Percentiles rank a stretch among this genome's conserved stretches.
phyloP scores from a whole-genome alignment of 2,113 vertebrate genomes.

The Peromyscus polionotus region DNA sequence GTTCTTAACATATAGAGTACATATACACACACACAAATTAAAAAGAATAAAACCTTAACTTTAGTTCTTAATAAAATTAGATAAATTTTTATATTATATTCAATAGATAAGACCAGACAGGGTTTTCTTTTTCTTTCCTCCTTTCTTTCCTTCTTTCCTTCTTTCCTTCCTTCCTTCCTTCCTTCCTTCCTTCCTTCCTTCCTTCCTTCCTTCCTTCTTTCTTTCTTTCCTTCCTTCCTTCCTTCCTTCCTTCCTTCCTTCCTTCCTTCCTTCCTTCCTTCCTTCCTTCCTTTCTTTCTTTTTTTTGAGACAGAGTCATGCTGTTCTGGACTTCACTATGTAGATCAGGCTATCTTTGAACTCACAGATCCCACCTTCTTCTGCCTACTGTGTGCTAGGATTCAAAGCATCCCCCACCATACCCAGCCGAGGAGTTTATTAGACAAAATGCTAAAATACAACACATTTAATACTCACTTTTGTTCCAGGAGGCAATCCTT shows the following conservation, averaged over 20 bases:
- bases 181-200: no score
- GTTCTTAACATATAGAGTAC: no score
- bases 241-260: not conserved
- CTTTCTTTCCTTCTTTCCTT: no score
- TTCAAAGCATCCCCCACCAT: not conserved
- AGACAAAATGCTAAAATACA: not conserved
- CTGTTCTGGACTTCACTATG: not conserved
- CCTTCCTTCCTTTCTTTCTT: accelerated
- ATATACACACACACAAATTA: not conserved
- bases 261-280: not conserved
- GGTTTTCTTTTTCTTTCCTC: not conserved
- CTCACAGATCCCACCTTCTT: not conserved
- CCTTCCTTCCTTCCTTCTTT: no score
- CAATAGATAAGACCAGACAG: constrained; percentile 38
- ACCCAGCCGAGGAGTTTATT: not conserved
- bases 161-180: not conserved
- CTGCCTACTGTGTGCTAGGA: not conserved
- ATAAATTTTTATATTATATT: constrained; percentile 43
- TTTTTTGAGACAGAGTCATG: not conserved
- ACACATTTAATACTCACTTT: constrained; percentile 89
- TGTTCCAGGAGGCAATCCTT: constrained; percentile 96
- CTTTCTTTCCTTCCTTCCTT: no score
- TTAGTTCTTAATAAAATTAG: not conserved
- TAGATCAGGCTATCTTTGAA: not conserved
- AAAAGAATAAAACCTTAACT: constrained; percentile 54